phyloP scores from a whole-genome alignment of 2,113 vertebrate genomes.

The Anseranas semipalmata region DNA sequence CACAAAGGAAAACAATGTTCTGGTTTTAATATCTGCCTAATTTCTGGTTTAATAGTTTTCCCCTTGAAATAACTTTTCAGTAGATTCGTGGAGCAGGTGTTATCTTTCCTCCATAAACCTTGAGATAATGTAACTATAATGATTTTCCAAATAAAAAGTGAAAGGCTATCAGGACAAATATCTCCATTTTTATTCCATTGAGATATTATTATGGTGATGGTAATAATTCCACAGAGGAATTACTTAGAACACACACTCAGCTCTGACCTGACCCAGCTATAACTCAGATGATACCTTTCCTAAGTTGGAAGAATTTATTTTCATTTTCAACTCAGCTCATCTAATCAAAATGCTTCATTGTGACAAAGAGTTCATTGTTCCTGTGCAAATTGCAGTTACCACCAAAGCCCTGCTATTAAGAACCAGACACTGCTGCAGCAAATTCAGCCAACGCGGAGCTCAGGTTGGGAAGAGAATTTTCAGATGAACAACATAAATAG shows the following conservation, averaged over 20 bases:
- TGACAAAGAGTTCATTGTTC: slow-evolving; percentile 78
- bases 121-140: slow-evolving; percentile 68
- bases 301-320: slow-evolving; percentile 82
- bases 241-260: slow-evolving; percentile 73
- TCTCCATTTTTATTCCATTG: slow-evolving; percentile 77
- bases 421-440: not conserved
- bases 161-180: slow-evolving; percentile 75
- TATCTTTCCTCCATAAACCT: slow-evolving; percentile 18
- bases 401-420: not conserved
- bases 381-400: slow-evolving; percentile 61
- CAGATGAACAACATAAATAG: slow-evolving; percentile 23
- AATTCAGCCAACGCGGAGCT: not conserved
- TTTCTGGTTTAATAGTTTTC: slow-evolving; percentile 36
- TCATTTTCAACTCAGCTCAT: slow-evolving; percentile 76
- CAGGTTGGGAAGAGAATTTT: not conserved
- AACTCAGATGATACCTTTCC: slow-evolving; percentile 72
- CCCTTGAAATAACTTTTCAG: slow-evolving; percentile 64
- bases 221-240: slow-evolving; percentile 80
- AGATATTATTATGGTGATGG: slow-evolving; percentile 79
- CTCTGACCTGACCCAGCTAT: slow-evolving; percentile 78
- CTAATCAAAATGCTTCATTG: slow-evolving; percentile 80
- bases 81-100: slow-evolving; percentile 31
- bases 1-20: not conserved
- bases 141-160: slow-evolving; percentile 80
- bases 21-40: slow-evolving; percentile 5